Percentiles rank a stretch among this genome's conserved stretches.
Conservation (phyloP, 23 tunicate species). For the Botrylloides violaceus region DNA sequence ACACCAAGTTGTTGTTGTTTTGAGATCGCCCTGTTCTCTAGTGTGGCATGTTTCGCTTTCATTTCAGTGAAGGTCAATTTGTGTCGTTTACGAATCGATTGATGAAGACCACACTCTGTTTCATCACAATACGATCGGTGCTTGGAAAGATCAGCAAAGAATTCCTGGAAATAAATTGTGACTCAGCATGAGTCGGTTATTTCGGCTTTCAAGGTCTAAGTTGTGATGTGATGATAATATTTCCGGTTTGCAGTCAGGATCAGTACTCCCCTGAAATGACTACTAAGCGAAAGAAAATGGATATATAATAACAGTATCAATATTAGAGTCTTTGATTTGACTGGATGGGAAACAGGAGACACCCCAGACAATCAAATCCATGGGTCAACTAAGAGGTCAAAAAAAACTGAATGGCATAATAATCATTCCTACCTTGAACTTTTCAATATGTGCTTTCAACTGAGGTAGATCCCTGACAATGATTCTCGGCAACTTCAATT, state of each 20-base stretch:
- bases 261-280: too few species aligned
- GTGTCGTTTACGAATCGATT: slow-evolving; percentile 11
- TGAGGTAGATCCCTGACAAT: slow-evolving; percentile 26
- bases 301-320: too few species aligned
- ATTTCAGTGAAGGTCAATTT: slow-evolving; percentile 9
- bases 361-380: too few species aligned
- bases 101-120: background rate
- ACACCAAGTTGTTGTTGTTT: slow-evolving; percentile 16
- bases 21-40: slow-evolving; percentile 21
- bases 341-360: too few species aligned
- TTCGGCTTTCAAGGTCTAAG: too few species aligned
- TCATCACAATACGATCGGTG: slow-evolving; percentile 17
- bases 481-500: background rate
- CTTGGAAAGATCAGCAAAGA: background rate
- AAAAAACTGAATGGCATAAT: background rate
- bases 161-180: too few species aligned
- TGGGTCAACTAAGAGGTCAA: too few species aligned
- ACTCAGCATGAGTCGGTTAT: too few species aligned
- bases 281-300: too few species aligned
- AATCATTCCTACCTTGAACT: slow-evolving; percentile 11
- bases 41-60: slow-evolving; percentile 2
- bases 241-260: too few species aligned
- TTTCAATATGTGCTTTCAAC: slow-evolving; percentile 17
- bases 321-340: too few species aligned
- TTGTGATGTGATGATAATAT: too few species aligned